These are phyloP conservation scores for Limosa lapponica DNA, from an alignment of 2,797 vertebrate species.

Conservation along the genomic window DNA sequence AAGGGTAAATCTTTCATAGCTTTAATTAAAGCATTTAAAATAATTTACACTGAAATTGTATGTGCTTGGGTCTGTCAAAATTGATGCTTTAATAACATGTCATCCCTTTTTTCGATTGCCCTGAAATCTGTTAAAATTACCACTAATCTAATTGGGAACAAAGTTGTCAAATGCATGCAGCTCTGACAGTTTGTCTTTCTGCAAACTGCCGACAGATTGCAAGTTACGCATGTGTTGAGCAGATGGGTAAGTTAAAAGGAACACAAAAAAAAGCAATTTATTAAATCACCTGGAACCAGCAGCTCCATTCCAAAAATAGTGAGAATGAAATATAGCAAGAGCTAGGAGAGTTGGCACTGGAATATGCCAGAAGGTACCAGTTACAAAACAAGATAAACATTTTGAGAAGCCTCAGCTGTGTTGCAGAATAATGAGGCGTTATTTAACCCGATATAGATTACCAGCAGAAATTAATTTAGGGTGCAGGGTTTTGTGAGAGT, in stretches of 20 bases:
- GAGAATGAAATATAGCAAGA: constrained; percentile 89
- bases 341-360: constrained; percentile 83
- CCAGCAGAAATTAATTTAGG: constrained; percentile 85
- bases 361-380: constrained; percentile 87
- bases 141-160: constrained; percentile 88
- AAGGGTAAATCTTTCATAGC: constrained; percentile 82
- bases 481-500: constrained; percentile 79
- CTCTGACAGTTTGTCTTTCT: constrained; percentile 88
- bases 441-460: constrained; percentile 86
- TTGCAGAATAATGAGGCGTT: constrained; percentile 86
- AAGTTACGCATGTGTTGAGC: constrained; percentile 87
- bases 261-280: constrained; percentile 87
- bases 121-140: constrained; percentile 89
- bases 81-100: constrained; percentile 86
- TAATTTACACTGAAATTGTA: constrained; percentile 84
- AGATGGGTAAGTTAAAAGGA: constrained; percentile 89
- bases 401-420: constrained; percentile 89
- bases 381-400: constrained; percentile 90
- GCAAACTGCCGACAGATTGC: constrained; percentile 87
- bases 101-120: constrained; percentile 81
- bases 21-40: constrained; percentile 87
- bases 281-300: constrained; percentile 90
- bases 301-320: constrained; percentile 88
- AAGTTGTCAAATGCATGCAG: constrained; percentile 85
- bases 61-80: constrained; percentile 84